Evolutionary conservation across 2,113 vertebrate species (phyloP).

Genomic region (Hipposideros armiger): DNA sequence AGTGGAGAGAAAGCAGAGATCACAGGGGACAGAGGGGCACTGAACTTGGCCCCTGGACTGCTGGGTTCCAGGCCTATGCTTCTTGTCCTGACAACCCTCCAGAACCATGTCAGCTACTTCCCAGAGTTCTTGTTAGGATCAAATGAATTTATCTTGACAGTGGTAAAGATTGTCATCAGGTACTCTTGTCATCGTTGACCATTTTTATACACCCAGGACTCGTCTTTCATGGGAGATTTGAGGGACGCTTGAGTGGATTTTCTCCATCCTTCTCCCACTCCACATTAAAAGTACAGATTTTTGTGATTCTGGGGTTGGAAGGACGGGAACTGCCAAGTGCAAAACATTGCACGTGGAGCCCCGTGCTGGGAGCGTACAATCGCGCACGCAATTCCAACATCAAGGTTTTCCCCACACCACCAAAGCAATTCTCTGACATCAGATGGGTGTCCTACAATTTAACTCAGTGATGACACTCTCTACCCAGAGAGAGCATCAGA

Average conservation of each 20-base stretch:
- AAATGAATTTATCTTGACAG: not conserved
- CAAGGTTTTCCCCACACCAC: fast-evolving
- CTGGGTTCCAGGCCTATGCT: not conserved
- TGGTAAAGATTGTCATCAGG: not conserved
- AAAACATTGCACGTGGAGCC: fast-evolving
- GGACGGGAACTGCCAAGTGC: fast-evolving
- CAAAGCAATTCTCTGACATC: not conserved
- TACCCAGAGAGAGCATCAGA: not conserved
- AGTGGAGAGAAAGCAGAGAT: fast-evolving
- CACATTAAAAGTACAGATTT: fast-evolving
- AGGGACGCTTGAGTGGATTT: no score
- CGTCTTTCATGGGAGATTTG: no score
- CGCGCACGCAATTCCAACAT: not conserved
- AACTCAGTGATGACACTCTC: not conserved
- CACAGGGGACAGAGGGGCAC: not conserved
- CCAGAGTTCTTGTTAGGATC: not conserved
- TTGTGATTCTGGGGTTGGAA: not conserved
- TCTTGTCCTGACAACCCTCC: not conserved
- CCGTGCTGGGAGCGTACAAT: not conserved
- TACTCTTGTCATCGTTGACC: not conserved
- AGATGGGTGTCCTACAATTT: not conserved
- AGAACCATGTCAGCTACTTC: not conserved
- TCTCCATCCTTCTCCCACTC: not conserved
- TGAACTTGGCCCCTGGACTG: not conserved
- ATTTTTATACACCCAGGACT: not conserved